Percentiles rank a stretch among this genome's conserved stretches.
Evolutionary conservation across 2,888 invertebrate species (phyloP).

Genomic region (Lordiphosa andalusiaca): DNA sequence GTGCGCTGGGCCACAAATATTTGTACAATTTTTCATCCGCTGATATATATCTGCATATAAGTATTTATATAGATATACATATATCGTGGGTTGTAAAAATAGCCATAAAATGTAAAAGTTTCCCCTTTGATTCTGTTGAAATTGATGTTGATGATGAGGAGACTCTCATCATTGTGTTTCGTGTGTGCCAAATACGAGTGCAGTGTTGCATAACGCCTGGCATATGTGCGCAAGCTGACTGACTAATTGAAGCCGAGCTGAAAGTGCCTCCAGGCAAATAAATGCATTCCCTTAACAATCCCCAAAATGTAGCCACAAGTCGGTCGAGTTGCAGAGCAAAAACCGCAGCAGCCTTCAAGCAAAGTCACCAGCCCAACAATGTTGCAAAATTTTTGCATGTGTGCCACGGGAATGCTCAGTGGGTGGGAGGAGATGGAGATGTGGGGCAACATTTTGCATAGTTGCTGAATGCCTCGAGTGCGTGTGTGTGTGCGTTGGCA

Average conservation of each 20-base stretch:
- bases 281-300: constrained; percentile 3
- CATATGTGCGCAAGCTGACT: constrained; percentile 20
- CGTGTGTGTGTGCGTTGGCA: background rate
- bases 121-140: constrained; percentile 1
- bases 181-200: constrained; percentile 21
- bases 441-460: constrained; percentile 2
- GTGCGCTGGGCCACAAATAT: too few relatives aligned
- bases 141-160: background rate
- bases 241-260: constrained; percentile 32
- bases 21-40: background rate
- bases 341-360: constrained; percentile 18
- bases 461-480: constrained; percentile 1
- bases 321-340: background rate
- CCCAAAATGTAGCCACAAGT: constrained; percentile 4
- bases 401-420: constrained; percentile 22
- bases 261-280: constrained; percentile 5
- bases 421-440: too few relatives aligned
- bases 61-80: background rate
- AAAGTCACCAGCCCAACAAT: constrained; percentile 24
- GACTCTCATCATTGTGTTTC: constrained; percentile 12
- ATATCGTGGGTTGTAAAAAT: constrained; percentile 49
- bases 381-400: constrained; percentile 33
- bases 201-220: constrained; percentile 31
- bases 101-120: constrained; percentile 57
- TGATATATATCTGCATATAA: background rate